Conservation (phyloP, 2,113 vertebrate species). For the Pholis gunnellus region DNA sequence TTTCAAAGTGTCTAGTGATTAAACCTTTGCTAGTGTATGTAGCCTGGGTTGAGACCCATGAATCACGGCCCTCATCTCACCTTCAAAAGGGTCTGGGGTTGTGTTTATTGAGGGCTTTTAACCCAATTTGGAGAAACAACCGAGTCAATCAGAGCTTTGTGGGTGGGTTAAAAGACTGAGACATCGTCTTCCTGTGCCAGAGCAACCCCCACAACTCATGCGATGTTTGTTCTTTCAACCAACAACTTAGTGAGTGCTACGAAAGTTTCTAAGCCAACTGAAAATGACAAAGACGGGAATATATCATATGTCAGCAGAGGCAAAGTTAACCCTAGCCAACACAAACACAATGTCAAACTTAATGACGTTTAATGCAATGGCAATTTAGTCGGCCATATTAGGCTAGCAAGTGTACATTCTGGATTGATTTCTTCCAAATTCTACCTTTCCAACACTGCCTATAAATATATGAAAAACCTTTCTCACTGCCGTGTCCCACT, state of each 20-base stretch:
- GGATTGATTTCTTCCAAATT: not conserved
- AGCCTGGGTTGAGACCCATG: not conserved
- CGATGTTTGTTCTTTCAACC: not conserved
- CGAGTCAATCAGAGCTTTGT: not conserved
- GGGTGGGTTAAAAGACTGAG: not conserved
- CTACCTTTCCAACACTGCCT: not conserved
- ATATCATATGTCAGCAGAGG: not conserved
- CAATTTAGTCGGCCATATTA: not conserved
- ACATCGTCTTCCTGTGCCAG: not conserved
- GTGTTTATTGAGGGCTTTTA: not conserved
- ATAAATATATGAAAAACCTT: not conserved
- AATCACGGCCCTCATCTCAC: not conserved
- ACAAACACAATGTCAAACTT: not conserved
- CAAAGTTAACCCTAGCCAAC: not conserved
- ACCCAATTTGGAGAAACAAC: constrained; percentile 9
- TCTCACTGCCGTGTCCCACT: constrained; percentile 1
- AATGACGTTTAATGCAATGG: not conserved
- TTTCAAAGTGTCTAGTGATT: not conserved
- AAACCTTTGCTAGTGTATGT: not conserved
- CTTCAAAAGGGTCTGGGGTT: not conserved
- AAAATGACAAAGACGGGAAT: not conserved
- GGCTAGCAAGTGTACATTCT: not conserved
- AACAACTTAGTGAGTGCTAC: not conserved
- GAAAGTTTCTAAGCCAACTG: not conserved
- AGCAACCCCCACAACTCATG: not conserved